Evolutionary conservation across 2,888 invertebrate species (phyloP), one percentile per base, ranked within the genome.

Genomic region (Rhimphoctona megacephalus): DNA sequence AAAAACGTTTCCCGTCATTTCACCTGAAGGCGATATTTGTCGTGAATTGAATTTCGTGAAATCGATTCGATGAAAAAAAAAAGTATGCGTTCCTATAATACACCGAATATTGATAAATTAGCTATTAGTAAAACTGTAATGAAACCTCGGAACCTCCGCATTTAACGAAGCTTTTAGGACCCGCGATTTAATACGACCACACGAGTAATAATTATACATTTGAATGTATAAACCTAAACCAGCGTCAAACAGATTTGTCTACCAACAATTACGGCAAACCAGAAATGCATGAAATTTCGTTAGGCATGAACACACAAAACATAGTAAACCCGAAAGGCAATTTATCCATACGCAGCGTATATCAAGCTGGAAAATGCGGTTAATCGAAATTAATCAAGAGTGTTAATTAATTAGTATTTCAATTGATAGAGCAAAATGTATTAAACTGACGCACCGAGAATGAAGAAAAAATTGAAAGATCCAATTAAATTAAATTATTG

Each of bases 221-320:
- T 5, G 61, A 25, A 39, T 43, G 43, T 61, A 39, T 25, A 39
- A 43, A 54, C 46, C 46, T 76, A 76, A 76, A 64, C 64, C 76
- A 64, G 46, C 76, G 67, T 17, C 79, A 79, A 79, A 69, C 79
- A 57, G 69, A 79, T 79, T 69, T 69, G 54, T 69, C 79, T 69
- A 67, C 43, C 79, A 69, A 78, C 78, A 54, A 54, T 69, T 79
- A 57, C 30, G 79, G 69, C 30, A 17, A 79, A 57, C 79, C 79
- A 39, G 79, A 69, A 69, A 79, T 39, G 30, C 79, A 54, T 43
- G 79, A 57, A 79, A 79, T 57, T 54, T 17, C 14, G 39, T 36
- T 67, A 67, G 67, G 49, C 52, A 54, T 39, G 19, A 39, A 30
- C 30, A 14, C 5, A 61, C 57, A 22, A 30, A 25, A 54, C 25